phyloP scores from a whole-genome alignment of 2,888 invertebrate genomes.

The Leptinotarsa juncta region DNA sequence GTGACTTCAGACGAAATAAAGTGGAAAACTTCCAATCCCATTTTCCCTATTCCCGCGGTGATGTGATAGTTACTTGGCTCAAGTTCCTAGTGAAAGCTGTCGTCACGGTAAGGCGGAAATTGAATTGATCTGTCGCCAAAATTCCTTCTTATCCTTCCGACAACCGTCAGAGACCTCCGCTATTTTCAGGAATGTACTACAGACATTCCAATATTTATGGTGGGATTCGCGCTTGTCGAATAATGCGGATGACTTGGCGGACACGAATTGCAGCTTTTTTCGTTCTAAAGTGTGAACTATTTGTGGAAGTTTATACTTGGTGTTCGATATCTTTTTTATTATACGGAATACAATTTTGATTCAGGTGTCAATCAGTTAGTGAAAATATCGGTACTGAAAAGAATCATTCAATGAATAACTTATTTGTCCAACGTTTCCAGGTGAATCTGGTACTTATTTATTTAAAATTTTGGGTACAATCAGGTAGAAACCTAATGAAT shows the following conservation, averaged over 20 bases:
- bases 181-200: background rate
- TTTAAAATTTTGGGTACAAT: too few species aligned
- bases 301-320: background rate
- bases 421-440: too few species aligned
- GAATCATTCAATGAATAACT: too few species aligned
- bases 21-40: conserved; percentile 1
- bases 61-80: conserved; percentile 11
- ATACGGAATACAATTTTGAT: background rate
- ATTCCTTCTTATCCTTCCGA: background rate
- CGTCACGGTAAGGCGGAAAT: conserved; percentile 14
- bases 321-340: background rate
- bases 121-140: conserved; percentile 9
- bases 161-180: background rate
- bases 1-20: conserved; percentile 5
- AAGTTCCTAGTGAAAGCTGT: conserved; percentile 9
- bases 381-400: background rate
- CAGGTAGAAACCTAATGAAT: too few species aligned
- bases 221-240: conserved; percentile 1
- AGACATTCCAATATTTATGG: conserved; percentile 1
- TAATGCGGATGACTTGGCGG: conserved; percentile 6
- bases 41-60: conserved; percentile 1
- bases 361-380: background rate
- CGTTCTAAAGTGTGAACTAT: background rate
- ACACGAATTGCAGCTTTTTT: background rate
- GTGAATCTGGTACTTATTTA: too few species aligned